These are phyloP conservation scores for Corythornis vintsioides DNA, from an alignment of 2,113 vertebrate genomes.

Conservation along the genomic window DNA sequence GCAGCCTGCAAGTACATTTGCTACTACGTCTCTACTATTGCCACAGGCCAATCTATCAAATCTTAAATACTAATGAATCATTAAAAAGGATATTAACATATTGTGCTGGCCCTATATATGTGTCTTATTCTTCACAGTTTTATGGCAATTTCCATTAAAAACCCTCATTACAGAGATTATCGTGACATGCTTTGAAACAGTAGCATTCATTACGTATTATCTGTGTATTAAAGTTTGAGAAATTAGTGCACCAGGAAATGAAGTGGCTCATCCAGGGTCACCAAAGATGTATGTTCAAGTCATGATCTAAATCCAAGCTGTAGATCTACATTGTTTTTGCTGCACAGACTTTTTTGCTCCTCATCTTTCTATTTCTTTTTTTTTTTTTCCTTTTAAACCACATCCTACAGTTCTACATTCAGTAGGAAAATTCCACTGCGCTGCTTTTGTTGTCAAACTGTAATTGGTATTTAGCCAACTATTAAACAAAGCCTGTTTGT, in stretches of 20 bases:
- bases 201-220: conserved; percentile 14
- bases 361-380: neutral
- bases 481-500: neutral
- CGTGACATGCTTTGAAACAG: conserved; percentile 32
- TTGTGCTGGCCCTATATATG: neutral
- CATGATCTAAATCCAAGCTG: conserved; percentile 5
- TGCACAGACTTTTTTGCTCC: neutral
- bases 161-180: conserved; percentile 13
- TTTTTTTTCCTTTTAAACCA: neutral
- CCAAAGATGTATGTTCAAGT: neutral
- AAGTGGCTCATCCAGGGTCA: conserved; percentile 10
- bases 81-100: conserved; percentile 29
- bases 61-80: conserved; percentile 47
- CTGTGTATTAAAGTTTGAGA: neutral
- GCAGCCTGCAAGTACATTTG: neutral
- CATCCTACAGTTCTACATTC: neutral
- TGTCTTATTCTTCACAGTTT: conserved; percentile 10
- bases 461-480: neutral
- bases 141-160: conserved; percentile 10
- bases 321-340: neutral
- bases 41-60: conserved; percentile 18
- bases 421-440: neutral
- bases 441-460: neutral
- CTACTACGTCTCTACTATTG: neutral
- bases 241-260: conserved; percentile 48